Percentiles rank a stretch among this genome's conserved stretches.
These are phyloP conservation scores for Strigamia crassipes DNA, from an alignment of 2,888 invertebrate species.

Conservation along the genomic window DNA sequence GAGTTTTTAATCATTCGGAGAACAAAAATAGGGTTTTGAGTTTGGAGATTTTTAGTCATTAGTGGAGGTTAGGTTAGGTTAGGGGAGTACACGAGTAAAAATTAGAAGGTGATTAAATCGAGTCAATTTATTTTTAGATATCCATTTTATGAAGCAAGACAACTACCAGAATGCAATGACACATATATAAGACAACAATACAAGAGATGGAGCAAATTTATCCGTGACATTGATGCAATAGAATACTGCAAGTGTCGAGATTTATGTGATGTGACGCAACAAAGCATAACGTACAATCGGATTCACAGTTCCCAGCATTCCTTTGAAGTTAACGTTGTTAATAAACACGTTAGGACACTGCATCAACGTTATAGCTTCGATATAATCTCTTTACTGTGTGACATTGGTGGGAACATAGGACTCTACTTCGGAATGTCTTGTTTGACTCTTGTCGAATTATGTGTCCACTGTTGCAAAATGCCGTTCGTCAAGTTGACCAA, in stretches of 20 bases:
- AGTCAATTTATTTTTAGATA: no score
- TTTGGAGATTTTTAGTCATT: no score
- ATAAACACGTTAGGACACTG: background rate
- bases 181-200: no score
- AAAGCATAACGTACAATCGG: background rate
- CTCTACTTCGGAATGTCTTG: background rate
- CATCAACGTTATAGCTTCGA: background rate
- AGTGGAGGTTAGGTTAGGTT: no score
- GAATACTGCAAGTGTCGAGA: background rate
- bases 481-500: background rate
- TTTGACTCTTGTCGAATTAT: background rate
- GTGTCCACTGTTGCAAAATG: background rate
- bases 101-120: no score
- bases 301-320: background rate
- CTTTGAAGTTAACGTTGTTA: background rate
- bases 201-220: no score
- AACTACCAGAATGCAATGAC: no score
- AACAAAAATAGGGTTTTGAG: no score
- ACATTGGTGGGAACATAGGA: background rate
- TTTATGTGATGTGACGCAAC: background rate
- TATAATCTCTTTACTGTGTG: background rate
- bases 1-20: no score
- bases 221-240: no score
- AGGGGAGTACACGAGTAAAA: no score
- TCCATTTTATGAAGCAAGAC: no score